Evolutionary conservation across 2,888 invertebrate genomes (phyloP).

Genomic region (Sarcophaga rosellei): DNA sequence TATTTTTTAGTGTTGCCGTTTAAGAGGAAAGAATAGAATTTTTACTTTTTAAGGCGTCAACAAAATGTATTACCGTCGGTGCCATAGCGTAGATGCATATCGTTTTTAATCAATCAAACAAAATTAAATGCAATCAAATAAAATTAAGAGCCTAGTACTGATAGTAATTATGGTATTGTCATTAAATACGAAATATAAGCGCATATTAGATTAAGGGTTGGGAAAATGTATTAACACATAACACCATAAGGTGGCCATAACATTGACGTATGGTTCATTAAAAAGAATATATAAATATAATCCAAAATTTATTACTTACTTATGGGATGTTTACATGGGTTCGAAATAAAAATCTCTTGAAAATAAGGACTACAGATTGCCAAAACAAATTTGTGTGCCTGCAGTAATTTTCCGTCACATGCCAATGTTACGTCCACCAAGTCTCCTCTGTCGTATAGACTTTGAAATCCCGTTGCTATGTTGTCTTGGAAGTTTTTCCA

Average conservation of each 20-base stretch:
- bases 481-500: constrained; percentile 82
- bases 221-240: too few relatives aligned
- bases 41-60: too few relatives aligned
- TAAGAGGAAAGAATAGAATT: too few relatives aligned
- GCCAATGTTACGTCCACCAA: constrained; percentile 83
- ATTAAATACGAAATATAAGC: too few relatives aligned
- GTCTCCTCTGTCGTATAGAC: constrained; percentile 81
- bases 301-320: constrained; percentile 77
- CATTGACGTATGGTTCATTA: not conserved
- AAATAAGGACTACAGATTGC: constrained; percentile 83
- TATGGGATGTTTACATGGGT: constrained; percentile 82
- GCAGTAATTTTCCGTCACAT: constrained; percentile 82
- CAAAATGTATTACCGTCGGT: too few relatives aligned
- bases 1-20: too few relatives aligned
- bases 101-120: too few relatives aligned
- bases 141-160: too few relatives aligned
- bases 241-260: too few relatives aligned
- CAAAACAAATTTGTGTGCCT: constrained; percentile 82
- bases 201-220: too few relatives aligned
- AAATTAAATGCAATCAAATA: too few relatives aligned
- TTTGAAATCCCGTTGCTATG: constrained; percentile 81
- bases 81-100: too few relatives aligned
- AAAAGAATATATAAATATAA: constrained; percentile 7
- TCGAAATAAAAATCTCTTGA: constrained; percentile 81
- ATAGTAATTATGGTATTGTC: constrained; percentile 26